phyloP scores from a whole-genome alignment of 2,113 vertebrate species.

The Archilochus colubris region DNA sequence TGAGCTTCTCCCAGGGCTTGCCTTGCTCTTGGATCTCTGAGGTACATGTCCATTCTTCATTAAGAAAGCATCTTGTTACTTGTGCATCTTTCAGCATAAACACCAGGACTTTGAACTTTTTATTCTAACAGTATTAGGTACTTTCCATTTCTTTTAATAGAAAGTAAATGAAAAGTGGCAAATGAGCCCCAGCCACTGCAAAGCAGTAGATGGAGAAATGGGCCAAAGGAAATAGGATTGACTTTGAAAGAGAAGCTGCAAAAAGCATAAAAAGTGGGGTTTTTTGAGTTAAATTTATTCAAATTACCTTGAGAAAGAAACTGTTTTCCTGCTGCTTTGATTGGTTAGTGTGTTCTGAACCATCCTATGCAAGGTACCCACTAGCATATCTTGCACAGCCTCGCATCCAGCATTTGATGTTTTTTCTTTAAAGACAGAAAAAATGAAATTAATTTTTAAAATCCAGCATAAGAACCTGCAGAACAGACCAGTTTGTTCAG shows the following conservation, averaged over 20 bases:
- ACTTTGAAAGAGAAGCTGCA: background rate
- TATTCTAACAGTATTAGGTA: background rate
- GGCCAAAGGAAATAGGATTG: background rate
- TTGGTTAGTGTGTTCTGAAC: background rate
- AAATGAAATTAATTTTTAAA: background rate
- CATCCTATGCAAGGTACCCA: background rate
- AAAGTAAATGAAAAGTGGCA: constrained; percentile 39
- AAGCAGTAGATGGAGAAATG: constrained; percentile 19
- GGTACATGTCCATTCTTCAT: background rate
- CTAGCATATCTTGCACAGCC: background rate
- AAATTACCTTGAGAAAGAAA: background rate
- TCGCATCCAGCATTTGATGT: background rate
- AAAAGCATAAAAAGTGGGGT: background rate
- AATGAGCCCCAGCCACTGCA: constrained; percentile 19
- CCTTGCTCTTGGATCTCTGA: background rate
- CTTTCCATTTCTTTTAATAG: background rate
- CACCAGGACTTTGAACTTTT: constrained; percentile 2
- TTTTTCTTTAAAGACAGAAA: background rate
- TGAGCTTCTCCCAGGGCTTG: background rate
- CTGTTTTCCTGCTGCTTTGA: background rate
- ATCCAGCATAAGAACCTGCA: background rate
- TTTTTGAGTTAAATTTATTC: background rate
- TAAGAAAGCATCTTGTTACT: background rate
- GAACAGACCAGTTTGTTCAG: background rate
- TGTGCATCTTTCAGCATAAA: background rate